phyloP scores from a whole-genome alignment of 2,888 invertebrate genomes.

The Zaprionus bogoriensis region DNA sequence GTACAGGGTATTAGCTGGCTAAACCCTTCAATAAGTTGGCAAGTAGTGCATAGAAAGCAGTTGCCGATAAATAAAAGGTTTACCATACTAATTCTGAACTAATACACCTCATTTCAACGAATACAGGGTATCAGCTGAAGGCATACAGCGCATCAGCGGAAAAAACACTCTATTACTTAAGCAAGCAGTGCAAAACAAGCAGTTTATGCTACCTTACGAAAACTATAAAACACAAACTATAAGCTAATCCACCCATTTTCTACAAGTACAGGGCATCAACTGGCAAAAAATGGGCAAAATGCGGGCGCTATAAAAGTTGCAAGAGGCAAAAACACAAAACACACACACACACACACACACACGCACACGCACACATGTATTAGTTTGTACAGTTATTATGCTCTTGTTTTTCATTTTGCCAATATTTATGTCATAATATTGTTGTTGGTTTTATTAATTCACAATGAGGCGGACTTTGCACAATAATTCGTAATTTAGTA shows the following conservation, averaged over 20 bases:
- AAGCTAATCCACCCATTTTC: not conserved
- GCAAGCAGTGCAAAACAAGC: no score
- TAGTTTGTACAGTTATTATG: slow-evolving; percentile 13
- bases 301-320: slow-evolving; percentile 26
- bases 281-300: slow-evolving; percentile 4
- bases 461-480: slow-evolving; percentile 50
- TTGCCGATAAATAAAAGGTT: no score
- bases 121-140: not conserved
- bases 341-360: no score
- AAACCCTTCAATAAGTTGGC: fast-evolving
- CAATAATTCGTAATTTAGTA: slow-evolving; percentile 50
- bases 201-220: no score
- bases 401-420: slow-evolving; percentile 42
- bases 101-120: not conserved
- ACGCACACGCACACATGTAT: not conserved
- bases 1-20: no score
- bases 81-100: not conserved
- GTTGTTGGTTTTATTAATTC: slow-evolving; percentile 49
- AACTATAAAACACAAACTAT: no score
- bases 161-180: no score
- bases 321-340: not conserved
- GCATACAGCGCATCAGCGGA: no score
- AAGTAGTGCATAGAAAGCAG: not conserved
- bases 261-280: not conserved
- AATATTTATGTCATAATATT: slow-evolving; percentile 61